phyloP scores from a whole-genome alignment of 2,797 vertebrate species.

The Tarsius wallacei region DNA sequence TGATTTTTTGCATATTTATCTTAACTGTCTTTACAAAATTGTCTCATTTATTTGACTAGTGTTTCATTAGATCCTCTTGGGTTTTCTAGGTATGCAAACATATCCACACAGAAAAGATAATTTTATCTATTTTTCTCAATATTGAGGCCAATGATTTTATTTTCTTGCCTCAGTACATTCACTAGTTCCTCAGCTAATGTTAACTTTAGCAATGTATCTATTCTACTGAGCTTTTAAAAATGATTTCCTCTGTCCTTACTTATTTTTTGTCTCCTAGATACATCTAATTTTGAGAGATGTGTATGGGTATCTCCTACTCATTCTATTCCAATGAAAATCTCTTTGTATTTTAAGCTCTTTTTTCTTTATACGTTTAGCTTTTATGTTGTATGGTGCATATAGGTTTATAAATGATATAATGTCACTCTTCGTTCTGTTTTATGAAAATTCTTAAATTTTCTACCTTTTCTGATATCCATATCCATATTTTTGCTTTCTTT shows the following conservation, averaged over 20 bases:
- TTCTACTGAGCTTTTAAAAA: neutral
- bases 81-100: constrained; percentile 61
- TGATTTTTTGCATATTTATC: constrained; percentile 71
- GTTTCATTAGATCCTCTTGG: constrained; percentile 57
- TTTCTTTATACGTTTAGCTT: constrained; percentile 61
- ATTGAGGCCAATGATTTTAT: constrained; percentile 45
- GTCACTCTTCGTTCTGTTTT: constrained; percentile 23
- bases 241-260: constrained; percentile 2
- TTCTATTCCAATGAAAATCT: constrained; percentile 44
- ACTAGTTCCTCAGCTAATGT: constrained; percentile 39
- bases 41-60: constrained; percentile 65
- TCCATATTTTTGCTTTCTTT: constrained; percentile 13
- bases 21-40: constrained; percentile 50
- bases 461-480: neutral
- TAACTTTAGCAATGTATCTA: constrained; percentile 42
- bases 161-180: neutral
- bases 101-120: constrained; percentile 29
- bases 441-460: neutral
- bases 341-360: constrained; percentile 26
- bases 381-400: constrained; percentile 36
- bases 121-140: constrained; percentile 70
- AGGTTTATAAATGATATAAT: neutral
- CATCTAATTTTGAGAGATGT: neutral
- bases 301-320: neutral
- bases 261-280: constrained; percentile 43